Evolutionary conservation across 2,797 vertebrate genomes (phyloP).

Genomic region (Mycteria americana): DNA sequence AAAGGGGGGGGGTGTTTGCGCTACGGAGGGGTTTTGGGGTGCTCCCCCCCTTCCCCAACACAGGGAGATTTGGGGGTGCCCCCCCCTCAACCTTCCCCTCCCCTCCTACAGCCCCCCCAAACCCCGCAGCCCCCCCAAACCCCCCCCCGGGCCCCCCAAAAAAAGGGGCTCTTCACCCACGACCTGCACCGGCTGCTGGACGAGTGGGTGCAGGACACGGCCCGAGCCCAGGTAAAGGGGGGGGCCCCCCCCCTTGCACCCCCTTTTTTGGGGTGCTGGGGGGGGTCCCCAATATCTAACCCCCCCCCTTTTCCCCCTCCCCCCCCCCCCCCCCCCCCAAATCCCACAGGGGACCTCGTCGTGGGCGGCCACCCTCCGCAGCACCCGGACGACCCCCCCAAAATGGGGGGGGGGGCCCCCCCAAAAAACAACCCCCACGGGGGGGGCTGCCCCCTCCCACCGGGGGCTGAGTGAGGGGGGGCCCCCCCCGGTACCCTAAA

Average conservation of each 20-base stretch:
- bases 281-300: background rate
- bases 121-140: slow-evolving; percentile 49
- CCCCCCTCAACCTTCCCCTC: too few relatives aligned
- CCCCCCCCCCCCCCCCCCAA: background rate
- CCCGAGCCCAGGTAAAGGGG: background rate
- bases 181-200: background rate
- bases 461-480: background rate
- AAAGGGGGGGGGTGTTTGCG: too few relatives aligned
- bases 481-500: background rate
- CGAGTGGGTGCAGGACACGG: background rate
- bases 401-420: background rate
- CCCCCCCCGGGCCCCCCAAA: slow-evolving; percentile 65
- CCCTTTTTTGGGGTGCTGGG: background rate
- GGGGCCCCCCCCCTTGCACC: background rate
- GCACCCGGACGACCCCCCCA: background rate
- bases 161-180: background rate
- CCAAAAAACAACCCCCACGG: too few relatives aligned
- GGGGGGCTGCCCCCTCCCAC: too few relatives aligned
- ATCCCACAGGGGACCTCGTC: background rate
- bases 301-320: background rate
- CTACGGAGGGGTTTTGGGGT: too few relatives aligned
- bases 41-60: too few relatives aligned
- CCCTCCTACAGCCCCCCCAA: background rate
- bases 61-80: too few relatives aligned
- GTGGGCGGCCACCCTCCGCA: background rate